Evolutionary conservation across 2,888 invertebrate species (phyloP), one percentile per base, ranked within the genome.

Genomic region (Ischnura elegans): DNA sequence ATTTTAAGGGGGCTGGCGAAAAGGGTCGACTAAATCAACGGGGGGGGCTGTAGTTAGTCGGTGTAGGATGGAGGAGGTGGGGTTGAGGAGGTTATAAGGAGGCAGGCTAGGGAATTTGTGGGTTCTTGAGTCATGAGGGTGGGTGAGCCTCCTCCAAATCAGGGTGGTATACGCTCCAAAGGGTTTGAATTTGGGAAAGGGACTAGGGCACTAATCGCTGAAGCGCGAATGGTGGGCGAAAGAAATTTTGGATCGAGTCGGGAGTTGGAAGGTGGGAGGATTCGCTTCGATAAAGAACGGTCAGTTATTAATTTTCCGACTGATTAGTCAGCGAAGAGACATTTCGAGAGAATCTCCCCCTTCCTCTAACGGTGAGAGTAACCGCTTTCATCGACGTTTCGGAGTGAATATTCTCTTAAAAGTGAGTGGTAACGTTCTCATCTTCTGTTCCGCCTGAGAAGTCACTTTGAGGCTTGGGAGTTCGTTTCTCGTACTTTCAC

Each of bases 271-370:
- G 6, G 4, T 29, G 16, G 2, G 76, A 61, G 61, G 61, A 61
- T 61, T 61, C 61, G 61, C n/a, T 61, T 61, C 76, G 76, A 76
- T 76, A 36, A 76, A 76, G 76, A 76, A 76, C 76, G 76, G 76
- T 76, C 76, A 76, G 36, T 76, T 76, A 76, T 76, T 76, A 76
- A 76, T 76, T 76, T 76, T 76, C 76, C 76, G 25, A 13, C 36
- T 76, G 76, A 76, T 76, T 76, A 76, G 76, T 36, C 25, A 5
- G 76, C 36, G 16, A 36, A 76, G 36, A 76, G 76, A 76, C 76
- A 36, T 76, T 61, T 76, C 25, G 8, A 61, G 13, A 76, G 36
- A 76, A 76, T 76, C 36, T n/a, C 36, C 25, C 76, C 16, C 76
- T 36, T 76, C 8, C n/a, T n/a, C n/a, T n/a, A n/a, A n/a, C n/a